These are phyloP conservation scores for Drosophila emarginata DNA, from an alignment of 2,888 invertebrate genomes.

Conservation along the genomic window DNA sequence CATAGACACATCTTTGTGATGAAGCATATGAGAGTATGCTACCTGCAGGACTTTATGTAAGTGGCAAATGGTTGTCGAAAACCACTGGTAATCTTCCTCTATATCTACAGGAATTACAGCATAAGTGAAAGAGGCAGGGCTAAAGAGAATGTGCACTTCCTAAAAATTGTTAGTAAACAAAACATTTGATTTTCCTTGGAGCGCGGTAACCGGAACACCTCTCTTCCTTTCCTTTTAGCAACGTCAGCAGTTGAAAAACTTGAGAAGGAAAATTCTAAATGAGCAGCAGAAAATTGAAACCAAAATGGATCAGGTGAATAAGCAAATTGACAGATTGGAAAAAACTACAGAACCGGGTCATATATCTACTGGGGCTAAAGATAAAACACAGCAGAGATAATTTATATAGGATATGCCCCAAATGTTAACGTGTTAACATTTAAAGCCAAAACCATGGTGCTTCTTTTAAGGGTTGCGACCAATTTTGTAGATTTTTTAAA, in stretches of 20 bases:
- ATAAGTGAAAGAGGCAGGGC: slow-evolving; percentile 44
- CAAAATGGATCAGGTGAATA: slow-evolving; percentile 1
- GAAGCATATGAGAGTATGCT: neutral
- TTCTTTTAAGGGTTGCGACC: neutral
- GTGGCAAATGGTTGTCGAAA: neutral
- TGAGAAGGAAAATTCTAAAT: slow-evolving; percentile 28
- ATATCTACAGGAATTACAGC: neutral
- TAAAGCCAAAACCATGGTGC: neutral
- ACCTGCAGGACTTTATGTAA: neutral
- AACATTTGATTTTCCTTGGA: too few species aligned
- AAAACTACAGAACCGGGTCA: neutral
- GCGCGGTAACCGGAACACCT: neutral
- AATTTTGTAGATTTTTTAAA: neutral
- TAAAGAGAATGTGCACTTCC: slow-evolving; percentile 52
- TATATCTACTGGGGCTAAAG: neutral
- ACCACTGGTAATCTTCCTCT: neutral
- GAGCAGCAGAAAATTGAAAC: neutral
- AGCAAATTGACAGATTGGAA: slow-evolving; percentile 2
- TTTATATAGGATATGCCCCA: neutral
- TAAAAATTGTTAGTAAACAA: slow-evolving; percentile 46
- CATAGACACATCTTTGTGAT: neutral
- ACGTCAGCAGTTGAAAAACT: slow-evolving; percentile 49
- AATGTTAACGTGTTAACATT: neutral
- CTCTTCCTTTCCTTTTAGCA: slow-evolving; percentile 35
- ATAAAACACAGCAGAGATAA: neutral